Base-by-base conservation (phyloP, 1,140 invertebrate species). In the Wasmannia auropunctata region DNA sequence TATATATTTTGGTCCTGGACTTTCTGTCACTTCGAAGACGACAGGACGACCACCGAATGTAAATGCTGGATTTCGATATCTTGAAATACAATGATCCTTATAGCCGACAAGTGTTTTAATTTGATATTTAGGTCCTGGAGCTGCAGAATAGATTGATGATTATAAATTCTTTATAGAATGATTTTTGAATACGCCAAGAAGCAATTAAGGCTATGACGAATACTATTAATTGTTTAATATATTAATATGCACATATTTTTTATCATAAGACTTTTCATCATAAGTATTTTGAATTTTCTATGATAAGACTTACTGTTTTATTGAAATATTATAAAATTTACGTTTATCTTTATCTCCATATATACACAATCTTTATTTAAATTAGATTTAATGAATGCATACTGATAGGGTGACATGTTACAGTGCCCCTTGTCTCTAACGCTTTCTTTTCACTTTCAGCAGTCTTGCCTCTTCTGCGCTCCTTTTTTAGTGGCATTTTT, bases 61-160 rank as follows among this genome's bases (percentile, higher is more conserved):
- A 74, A 92, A 95, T 0, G 94, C 94, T 25, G 95, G 95, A 80
- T 92, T 90, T 69, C 92, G 85, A 86, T 85, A 91, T 77, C 86
- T 94, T 10, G 92, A 91, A 4, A 74, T n/a, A 37, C 93, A 94
- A 83, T 95, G 95, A 6, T 92, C 80, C 0, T 89, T 31, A 16
- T 91, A 93, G 19, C 95, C 95, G 6, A 94, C 87, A 2, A 93
- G 25, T n/a, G 93, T 80, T 28, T 91, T 93, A 3, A 95, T 75
- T 10, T 85, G 46, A 79, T 95, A 95, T 40, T 91, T 92, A 8
- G 95, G 95, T 3, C 94, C 95, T 54, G 94, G 94, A 83, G 89
- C 94, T 95, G 2, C 25, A 67, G 77, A 54, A 51, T 19, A 22
- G 63, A 69, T n/a, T n/a, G n/a, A 81, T 69, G 14, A 28, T 5